Evolutionary conservation across 2,797 vertebrate genomes (phyloP), one percentile per base, ranked within the genome.

Genomic region (Adelosebastes latens): DNA sequence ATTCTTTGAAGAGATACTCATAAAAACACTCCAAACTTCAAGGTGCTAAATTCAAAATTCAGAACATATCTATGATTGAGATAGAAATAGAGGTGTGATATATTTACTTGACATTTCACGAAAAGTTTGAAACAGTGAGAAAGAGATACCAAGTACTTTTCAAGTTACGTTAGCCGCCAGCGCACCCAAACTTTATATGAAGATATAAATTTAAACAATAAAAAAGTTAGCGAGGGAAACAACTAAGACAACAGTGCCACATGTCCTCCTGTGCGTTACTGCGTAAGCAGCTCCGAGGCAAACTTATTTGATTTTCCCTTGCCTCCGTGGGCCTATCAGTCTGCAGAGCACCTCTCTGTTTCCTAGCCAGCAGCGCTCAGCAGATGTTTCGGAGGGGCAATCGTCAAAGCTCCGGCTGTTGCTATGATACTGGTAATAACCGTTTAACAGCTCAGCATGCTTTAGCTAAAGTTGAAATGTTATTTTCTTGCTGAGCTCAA

Each of bases 401-500:
- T 72, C 67, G 71, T 85, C 65, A 61, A 77, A 59, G 65, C 83
- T 79, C 75, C 72, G 63, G 78, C 83, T 86, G 88, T 80, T 86
- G 78, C 82, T 78, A 82, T 62, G 81, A 76, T 61, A 80, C 67
- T 13, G 67, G 42, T 71, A 77, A 87, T 80, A 86, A 87, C 42
- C 4, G 1, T 78, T 81, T 58, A 84, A 75, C 61, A 62, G 63
- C 71, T 77, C 79, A 83, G 39, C 53, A 25, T 62, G 66, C 68
- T 77, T 29, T 36, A 64, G 67, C 69, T 72, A n/a, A 70, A 75
- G 24, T n/a, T 29, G 36, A 77, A 70, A 76, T 73, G 55, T 29
- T 52, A 75, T 77, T 13, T 64, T 61, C 32, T 72, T 77, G 72
- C 76, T 78, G 77, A 77, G 70, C 59, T 65, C 29, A 62, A 25